Conservation (phyloP, 37 sponge, comb jelly and placozoan species). For the Halisarca cf. caerulea region DNA sequence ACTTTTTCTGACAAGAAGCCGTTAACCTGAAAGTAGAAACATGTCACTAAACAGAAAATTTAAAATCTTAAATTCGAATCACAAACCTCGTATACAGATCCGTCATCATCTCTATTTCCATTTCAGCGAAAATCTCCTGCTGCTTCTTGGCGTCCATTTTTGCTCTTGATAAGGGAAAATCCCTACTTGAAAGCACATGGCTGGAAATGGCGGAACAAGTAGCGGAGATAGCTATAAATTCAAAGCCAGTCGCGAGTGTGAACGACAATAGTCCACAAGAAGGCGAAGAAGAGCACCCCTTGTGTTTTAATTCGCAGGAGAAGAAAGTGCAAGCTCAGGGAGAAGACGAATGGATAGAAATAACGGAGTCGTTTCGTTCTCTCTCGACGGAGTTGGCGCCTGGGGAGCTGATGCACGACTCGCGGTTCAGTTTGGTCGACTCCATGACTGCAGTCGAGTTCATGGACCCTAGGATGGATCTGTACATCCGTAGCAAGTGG, state of each 20-base stretch:
- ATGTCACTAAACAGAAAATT: too few species aligned
- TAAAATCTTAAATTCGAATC: too few species aligned
- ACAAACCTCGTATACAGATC: slow-evolving; percentile 97
- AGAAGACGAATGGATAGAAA: slow-evolving; percentile 62
- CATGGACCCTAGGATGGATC: slow-evolving; percentile 94
- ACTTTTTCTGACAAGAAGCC: slow-evolving; percentile 94
- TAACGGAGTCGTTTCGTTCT: slow-evolving; percentile 44
- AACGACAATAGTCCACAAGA: background rate
- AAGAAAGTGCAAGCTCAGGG: background rate
- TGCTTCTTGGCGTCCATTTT: slow-evolving; percentile 45
- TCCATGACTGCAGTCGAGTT: slow-evolving; percentile 98
- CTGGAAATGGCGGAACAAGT: background rate
- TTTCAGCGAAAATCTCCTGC: slow-evolving; percentile 40
- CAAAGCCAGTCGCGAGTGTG: too few species aligned
- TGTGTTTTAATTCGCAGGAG: too few species aligned
- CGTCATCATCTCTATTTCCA: slow-evolving; percentile 98
- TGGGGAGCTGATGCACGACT: slow-evolving; percentile 80
- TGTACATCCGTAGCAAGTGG: slow-evolving; percentile 37
- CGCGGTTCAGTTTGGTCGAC: slow-evolving; percentile 85
- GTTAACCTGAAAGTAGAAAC: slow-evolving; percentile 64
- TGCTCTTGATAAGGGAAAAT: background rate
- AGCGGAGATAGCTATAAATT: too few species aligned
- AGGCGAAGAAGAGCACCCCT: too few species aligned
- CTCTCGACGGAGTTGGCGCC: slow-evolving; percentile 35
- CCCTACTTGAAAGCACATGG: slow-evolving; percentile 15